phyloP scores from a whole-genome alignment of 2,797 vertebrate genomes.

The Pempheris klunzingeri region DNA sequence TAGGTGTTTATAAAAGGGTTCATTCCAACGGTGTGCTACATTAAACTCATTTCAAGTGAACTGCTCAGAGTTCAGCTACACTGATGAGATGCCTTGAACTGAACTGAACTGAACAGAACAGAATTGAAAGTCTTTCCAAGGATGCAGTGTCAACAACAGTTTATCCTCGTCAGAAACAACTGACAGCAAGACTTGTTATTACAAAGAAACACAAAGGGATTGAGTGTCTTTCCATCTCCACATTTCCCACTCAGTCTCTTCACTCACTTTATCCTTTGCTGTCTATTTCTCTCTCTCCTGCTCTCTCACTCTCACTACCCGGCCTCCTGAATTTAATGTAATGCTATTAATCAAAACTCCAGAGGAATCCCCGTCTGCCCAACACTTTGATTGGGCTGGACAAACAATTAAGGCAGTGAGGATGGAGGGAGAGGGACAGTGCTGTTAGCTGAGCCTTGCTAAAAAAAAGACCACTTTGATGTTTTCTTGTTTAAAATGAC shows the following conservation, averaged over 20 bases:
- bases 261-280: constrained; percentile 29
- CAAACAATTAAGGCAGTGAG: constrained; percentile 25
- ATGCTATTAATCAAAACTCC: constrained; percentile 72
- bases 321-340: constrained; percentile 56
- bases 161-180: constrained; percentile 35
- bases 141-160: constrained; percentile 39
- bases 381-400: constrained; percentile 51
- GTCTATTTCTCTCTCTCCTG: constrained; percentile 7
- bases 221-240: constrained; percentile 19
- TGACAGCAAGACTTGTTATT: constrained; percentile 33
- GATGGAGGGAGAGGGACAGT: neutral
- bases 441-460: constrained; percentile 4
- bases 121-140: constrained; percentile 29
- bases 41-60: neutral
- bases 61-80: neutral
- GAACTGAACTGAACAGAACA: constrained; percentile 14
- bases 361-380: constrained; percentile 49
- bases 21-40: too few species aligned
- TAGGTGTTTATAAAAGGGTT: neutral
- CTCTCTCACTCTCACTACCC: constrained; percentile 9
- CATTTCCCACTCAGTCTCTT: constrained; percentile 23
- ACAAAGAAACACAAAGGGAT: constrained; percentile 35
- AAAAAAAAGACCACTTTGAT: constrained; percentile 30
- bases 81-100: constrained; percentile 23
- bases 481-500: constrained; percentile 21